phyloP scores from a whole-genome alignment of 92 coral and sea anemone genomes.

The Meandrina meandrites region DNA sequence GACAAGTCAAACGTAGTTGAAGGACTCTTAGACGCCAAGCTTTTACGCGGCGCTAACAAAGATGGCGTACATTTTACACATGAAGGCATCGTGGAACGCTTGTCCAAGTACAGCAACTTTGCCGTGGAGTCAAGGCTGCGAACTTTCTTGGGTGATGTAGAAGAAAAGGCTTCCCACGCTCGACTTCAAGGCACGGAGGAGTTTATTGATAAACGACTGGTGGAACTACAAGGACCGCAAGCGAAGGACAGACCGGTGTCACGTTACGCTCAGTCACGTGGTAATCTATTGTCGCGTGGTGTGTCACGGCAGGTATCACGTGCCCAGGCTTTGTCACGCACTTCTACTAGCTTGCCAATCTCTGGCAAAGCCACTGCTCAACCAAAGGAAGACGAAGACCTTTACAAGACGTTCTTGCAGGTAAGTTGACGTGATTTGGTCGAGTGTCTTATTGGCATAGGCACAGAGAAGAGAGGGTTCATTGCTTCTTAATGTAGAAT shows the following conservation, averaged over 20 bases:
- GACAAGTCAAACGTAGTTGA: slow-evolving; percentile 85
- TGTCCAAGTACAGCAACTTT: slow-evolving; percentile 91
- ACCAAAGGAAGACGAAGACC: slow-evolving; percentile 76
- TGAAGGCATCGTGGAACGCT: slow-evolving; percentile 85
- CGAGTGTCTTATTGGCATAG: background rate
- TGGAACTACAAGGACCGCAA: slow-evolving; percentile 76
- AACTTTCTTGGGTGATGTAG: slow-evolving; percentile 82
- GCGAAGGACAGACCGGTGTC: slow-evolving; percentile 83
- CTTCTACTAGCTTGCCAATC: slow-evolving; percentile 85
- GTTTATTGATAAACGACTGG: slow-evolving; percentile 81
- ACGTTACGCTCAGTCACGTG: slow-evolving; percentile 94
- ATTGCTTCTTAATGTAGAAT: too few relatives aligned
- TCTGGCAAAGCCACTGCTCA: slow-evolving; percentile 64
- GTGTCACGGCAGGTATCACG: slow-evolving; percentile 88
- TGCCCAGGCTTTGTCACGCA: slow-evolving; percentile 90
- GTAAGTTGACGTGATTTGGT: slow-evolving; percentile 46
- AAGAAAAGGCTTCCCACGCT: slow-evolving; percentile 77
- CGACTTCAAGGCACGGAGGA: slow-evolving; percentile 96
- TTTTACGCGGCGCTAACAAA: slow-evolving; percentile 90
- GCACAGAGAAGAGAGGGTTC: background rate
- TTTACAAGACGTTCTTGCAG: slow-evolving; percentile 84
- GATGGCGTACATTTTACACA: slow-evolving; percentile 98
- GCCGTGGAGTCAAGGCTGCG: slow-evolving; percentile 89
- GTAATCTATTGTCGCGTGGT: slow-evolving; percentile 80
- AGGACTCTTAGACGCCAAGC: slow-evolving; percentile 87